Evolutionary conservation across 2,888 invertebrate genomes (phyloP), one percentile per base, ranked within the genome.

Genomic region (Petrophora chlorosata): DNA sequence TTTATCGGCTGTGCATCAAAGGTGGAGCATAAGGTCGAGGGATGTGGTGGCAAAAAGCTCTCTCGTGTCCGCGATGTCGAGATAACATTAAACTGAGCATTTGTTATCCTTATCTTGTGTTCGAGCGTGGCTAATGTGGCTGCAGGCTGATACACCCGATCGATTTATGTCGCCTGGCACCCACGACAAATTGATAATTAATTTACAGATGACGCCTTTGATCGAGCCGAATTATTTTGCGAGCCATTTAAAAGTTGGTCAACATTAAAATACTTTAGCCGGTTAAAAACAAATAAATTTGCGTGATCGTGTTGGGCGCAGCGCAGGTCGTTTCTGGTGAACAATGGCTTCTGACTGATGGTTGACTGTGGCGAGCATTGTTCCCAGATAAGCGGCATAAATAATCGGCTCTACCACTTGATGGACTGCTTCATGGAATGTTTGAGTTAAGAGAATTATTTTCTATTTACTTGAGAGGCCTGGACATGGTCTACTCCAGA

Each of bases 101-200:
- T 89, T 90, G 88, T 88, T 88, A 88, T 88, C 84, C 85, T 88
- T 89, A 90, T 90, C 88, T 84, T 65, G 69, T 73, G 82, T 70
- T 76, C 70, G 82, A 85, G 85, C 89, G 88, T 90, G 82, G 88
- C 88, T 88, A 87, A 89, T 89, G 87, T 82, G 88, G 77, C 81
- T 79, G 82, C 79, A 77, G 82, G 79, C 80, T 74, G 85, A 84
- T 84, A 85, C 77, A 79, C 76, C 71, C 82, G 88, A 87, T 88
- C 87, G 88, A 89, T 89, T 88, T 88, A 88, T 88, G 89, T 89
- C 86, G 82, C 81, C 78, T 81, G 85, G 85, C 85, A 85, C 82
- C 87, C 89, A 87, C 82, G 87, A 90, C 90, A 87, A 90, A 90
- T 90, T 89, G 87, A 82, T 88, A 89, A 89, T 89, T 90, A 90